Percentiles rank a stretch among this genome's conserved stretches.
Evolutionary conservation across 1,140 invertebrate genomes (phyloP).

Genomic region (Neelides sp.): DNA sequence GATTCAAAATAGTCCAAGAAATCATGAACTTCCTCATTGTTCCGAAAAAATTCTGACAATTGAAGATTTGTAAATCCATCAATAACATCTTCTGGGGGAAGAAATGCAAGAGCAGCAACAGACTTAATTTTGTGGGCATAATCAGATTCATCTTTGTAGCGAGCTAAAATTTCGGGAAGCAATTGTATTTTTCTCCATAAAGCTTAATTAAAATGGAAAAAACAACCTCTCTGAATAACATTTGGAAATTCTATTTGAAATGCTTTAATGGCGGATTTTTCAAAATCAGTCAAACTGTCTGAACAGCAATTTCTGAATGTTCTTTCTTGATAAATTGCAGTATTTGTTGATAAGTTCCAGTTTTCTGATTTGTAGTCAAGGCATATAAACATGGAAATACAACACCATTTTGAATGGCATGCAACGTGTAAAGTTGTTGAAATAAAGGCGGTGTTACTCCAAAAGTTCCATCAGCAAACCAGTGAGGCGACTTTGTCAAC

Average conservation of each 20-base stretch:
- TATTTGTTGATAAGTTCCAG: no score
- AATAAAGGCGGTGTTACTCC: slow-evolving; percentile 2
- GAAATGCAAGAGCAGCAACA: neutral
- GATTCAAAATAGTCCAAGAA: neutral
- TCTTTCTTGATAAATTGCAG: no score
- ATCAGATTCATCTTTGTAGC: neutral
- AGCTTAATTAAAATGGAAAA: slow-evolving; percentile 15
- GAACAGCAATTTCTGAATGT: neutral
- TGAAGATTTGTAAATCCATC: neutral
- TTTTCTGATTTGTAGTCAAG: no score
- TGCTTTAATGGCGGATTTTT: slow-evolving; percentile 1
- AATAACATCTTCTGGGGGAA: neutral
- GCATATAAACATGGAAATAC: slow-evolving; percentile 3
- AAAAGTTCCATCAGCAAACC: slow-evolving; percentile 13
- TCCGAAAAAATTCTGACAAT: no score
- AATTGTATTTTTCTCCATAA: slow-evolving; percentile 10
- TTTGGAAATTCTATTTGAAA: neutral
- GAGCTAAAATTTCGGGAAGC: neutral
- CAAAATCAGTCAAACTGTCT: slow-evolving; percentile 13
- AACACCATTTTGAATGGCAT: neutral
- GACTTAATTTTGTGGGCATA: neutral
- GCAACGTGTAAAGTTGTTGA: slow-evolving; percentile 7
- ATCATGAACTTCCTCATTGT: neutral
- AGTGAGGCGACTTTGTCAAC: slow-evolving; percentile 1
- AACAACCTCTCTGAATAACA: slow-evolving; percentile 1